Base-by-base conservation (phyloP, 2,888 invertebrate species). In the Acanthoscelides obtectus region DNA sequence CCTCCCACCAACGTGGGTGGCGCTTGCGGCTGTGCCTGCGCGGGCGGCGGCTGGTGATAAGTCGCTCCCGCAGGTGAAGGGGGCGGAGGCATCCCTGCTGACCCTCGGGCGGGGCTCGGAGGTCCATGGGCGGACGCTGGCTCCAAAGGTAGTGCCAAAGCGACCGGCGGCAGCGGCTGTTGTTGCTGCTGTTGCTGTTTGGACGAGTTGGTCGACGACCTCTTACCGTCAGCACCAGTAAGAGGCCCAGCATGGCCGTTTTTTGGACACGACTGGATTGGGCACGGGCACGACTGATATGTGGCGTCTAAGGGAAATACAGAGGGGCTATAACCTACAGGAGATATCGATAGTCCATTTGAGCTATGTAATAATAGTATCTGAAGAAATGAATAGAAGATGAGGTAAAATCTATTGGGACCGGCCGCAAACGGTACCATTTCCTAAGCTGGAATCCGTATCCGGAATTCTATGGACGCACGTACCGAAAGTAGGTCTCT, bases 211-310 rank as follows among this genome's bases (percentile, higher is more conserved):
- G 83, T 78, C 79, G 83, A 83, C 81, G 86, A 86, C 86, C 86
- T 88, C 90, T 94, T 94, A 93, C 93, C 92, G 92, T 94, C 94
- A 45, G 45, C 45, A 94, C 95, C 95, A 95, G 94, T 94, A 95
- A 94, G 95, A 94, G 95, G 95, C 92, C 95, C 95, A 95, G 95
- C 94, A 94, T 91, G 94, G 92, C 93, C 95, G 95, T 96, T 96
- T 96, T 95, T 95, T 95, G 95, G 94, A 95, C 94, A 95, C 91
- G 94, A 92, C 89, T 94, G 94, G 90, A 94, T 91, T 88, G 95
- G 94, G 90, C 95, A 95, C 82, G 95, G 94, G 87, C 95, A 95
- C 87, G 90, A 89, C 83, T 89, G 90, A 85, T 91, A 88, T 85
- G 91, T 88, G 83, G 85, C 85, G 84, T 87, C 87, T 88, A 81